Base-by-base conservation (phyloP, 64 coral and sea anemone species). In the Astreopora myriophthalma region DNA sequence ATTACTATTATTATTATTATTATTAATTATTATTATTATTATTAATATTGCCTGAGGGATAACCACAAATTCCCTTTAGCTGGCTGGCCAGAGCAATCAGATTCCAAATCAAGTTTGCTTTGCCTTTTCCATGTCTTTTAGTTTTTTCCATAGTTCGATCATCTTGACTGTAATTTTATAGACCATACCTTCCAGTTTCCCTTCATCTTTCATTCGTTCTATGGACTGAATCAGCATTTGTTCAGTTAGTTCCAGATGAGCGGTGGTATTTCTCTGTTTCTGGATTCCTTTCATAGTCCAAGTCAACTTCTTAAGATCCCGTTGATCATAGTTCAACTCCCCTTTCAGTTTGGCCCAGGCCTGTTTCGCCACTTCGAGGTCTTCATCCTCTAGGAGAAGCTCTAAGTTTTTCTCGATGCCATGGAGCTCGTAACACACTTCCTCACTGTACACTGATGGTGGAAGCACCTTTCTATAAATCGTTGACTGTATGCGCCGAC, bases 1-100 rank as follows among this genome's bases (percentile, higher is more conserved):
- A 42, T 66, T 73, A 48, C 36, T 88, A 22, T 65, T 76, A 62
- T 89, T 33, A 30, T 77, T 71, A 64, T 36, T 71, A 5, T 25
- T 23, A 34, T 42, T 42, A 42, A 42, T 42, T 42, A 42, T 1
- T 42, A 42, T 42, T 42, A 42, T 42, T 42, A 42, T 42, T 42
- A 42, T 42, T 42, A 42, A 7, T 1, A 42, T 42, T 1, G 39
- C 39, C 5, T 42, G 39, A 42, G 39, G 5, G 9, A 42, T 44
- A 44, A 44, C 40, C 40, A 44, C 40, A 44, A 44, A 44, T 44
- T 44, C 40, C 40, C 40, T 44, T 44, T 44, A 44, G 40, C 40
- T 44, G 40, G 40, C 40, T 44, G 40, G 40, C 40, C 40, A n/a
- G n/a, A n/a, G n/a, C n/a, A n/a, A n/a, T n/a, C n/a, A n/a, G n/a